phyloP scores from a whole-genome alignment of 2,888 invertebrate species.

The Galerucella pusilla region DNA sequence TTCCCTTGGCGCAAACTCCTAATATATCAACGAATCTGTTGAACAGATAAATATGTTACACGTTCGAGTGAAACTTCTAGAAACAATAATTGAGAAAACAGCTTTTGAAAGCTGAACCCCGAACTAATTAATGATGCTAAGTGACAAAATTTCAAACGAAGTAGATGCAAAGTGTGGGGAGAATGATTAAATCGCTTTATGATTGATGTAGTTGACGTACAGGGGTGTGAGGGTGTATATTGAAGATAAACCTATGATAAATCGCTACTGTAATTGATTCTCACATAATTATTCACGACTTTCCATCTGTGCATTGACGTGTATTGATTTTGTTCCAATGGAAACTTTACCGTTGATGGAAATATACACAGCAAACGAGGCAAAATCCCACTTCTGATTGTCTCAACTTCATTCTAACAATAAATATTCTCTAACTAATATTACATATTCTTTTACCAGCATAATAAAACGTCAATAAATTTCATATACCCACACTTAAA shows the following conservation, averaged over 20 bases:
- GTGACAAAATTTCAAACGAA: conserved; percentile 52
- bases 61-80: conserved; percentile 11
- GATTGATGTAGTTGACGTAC: conserved; percentile 59
- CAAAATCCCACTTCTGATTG: background rate
- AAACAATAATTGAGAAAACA: conserved; percentile 17
- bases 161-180: conserved; percentile 52
- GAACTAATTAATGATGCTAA: conserved; percentile 44
- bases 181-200: conserved; percentile 60
- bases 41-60: conserved; percentile 16
- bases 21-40: conserved; percentile 15
- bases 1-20: background rate
- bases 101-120: conserved; percentile 8
- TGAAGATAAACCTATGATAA: conserved; percentile 60
- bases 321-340: conserved; percentile 54
- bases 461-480: conserved; percentile 24
- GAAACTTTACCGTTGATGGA: too few species aligned
- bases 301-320: conserved; percentile 64
- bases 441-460: background rate
- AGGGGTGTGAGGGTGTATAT: conserved; percentile 44
- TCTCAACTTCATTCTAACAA: background rate
- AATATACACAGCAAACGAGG: background rate
- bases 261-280: conserved; percentile 65
- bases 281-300: conserved; percentile 65
- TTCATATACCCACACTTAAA: conserved; percentile 53
- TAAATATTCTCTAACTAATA: background rate